These are phyloP conservation scores for Anadara kagoshimensis DNA, from an alignment of 1,140 invertebrate genomes.

Conservation along the genomic window DNA sequence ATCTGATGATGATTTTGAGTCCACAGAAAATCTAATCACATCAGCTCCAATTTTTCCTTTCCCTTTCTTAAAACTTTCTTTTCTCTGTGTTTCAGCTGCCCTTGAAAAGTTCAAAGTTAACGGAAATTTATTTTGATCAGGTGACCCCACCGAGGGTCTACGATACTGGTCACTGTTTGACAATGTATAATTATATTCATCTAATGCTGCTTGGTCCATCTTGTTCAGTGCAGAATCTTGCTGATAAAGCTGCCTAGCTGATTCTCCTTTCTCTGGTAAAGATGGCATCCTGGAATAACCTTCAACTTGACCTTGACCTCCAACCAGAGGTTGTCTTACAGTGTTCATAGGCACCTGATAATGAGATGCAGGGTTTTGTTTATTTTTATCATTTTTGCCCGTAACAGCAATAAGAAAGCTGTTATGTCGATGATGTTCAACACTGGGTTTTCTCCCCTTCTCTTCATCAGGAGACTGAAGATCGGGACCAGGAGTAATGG, in stretches of 20 bases:
- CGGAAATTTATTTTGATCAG: slow-evolving; percentile 48
- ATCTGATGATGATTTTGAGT: slow-evolving; percentile 43
- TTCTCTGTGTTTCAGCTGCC: slow-evolving; percentile 50
- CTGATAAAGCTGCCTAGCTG: slow-evolving; percentile 10
- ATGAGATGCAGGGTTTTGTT: slow-evolving; percentile 34
- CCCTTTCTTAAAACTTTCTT: slow-evolving; percentile 66
- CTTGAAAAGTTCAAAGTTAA: slow-evolving; percentile 55
- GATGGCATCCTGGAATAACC: slow-evolving; percentile 6
- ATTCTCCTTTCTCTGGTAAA: slow-evolving; percentile 17
- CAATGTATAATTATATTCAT: slow-evolving; percentile 59
- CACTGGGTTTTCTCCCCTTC: slow-evolving; percentile 34
- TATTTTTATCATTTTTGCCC: slow-evolving; percentile 45
- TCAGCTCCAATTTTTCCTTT: slow-evolving; percentile 61
- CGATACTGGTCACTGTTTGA: slow-evolving; percentile 64
- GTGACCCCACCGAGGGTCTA: slow-evolving; percentile 48
- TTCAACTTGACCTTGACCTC: slow-evolving; percentile 30
- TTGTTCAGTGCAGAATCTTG: background rate
- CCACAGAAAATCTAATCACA: slow-evolving; percentile 63
- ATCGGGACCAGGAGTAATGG: slow-evolving; percentile 83
- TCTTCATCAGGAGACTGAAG: slow-evolving; percentile 34
- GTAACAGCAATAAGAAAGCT: slow-evolving; percentile 68
- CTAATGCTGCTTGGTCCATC: slow-evolving; percentile 39
- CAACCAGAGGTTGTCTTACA: slow-evolving; percentile 32
- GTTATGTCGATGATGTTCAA: slow-evolving; percentile 65
- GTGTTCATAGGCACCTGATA: slow-evolving; percentile 46